phyloP scores from a whole-genome alignment of 2,797 vertebrate genomes.

The Gadopsis bispinosus region DNA sequence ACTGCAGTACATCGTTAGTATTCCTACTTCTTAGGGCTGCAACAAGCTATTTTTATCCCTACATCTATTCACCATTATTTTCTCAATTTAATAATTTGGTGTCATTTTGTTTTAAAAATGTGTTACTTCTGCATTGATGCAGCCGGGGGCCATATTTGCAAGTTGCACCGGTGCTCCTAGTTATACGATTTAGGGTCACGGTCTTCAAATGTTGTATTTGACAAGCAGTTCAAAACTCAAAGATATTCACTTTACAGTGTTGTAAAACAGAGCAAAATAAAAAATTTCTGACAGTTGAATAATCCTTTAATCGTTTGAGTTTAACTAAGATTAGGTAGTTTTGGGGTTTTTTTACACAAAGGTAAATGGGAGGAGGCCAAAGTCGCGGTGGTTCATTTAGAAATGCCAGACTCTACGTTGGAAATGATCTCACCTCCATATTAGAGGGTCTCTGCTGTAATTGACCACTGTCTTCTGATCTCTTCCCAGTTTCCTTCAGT shows the following conservation, averaged over 20 bases:
- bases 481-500: conserved; percentile 93
- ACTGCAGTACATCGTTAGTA: background rate
- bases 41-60: background rate
- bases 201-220: background rate
- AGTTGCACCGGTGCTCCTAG: no score
- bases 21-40: background rate
- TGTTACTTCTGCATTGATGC: no score
- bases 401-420: no score
- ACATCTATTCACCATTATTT: background rate
- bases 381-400: background rate
- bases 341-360: background rate
- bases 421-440: background rate
- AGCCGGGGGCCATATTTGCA: no score
- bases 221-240: background rate
- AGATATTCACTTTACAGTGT: background rate
- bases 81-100: no score
- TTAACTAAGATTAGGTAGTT: background rate
- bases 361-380: background rate
- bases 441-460: background rate
- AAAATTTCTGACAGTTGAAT: background rate
- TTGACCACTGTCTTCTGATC: background rate
- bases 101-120: no score
- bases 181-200: no score
- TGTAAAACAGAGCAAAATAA: background rate
- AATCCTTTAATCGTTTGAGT: background rate